Evolutionary conservation across 2,888 invertebrate genomes (phyloP), one percentile per base, ranked within the genome.

Genomic region (Patella ulyssiponensis): DNA sequence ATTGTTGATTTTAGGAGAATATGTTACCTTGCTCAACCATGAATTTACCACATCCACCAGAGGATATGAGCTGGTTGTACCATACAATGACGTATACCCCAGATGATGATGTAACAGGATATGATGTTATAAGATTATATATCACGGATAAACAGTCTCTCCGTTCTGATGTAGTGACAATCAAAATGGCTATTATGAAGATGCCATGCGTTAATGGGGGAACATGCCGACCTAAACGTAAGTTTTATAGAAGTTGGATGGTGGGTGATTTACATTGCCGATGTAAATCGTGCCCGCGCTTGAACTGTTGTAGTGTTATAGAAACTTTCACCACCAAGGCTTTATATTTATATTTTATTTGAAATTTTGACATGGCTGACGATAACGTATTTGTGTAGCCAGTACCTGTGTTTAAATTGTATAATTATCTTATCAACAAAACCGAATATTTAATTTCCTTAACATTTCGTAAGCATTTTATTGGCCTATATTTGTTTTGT

Each of bases 181-280:
- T 83, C 27, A 79, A 23, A 14, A 27, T 82, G 20, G 79, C 77
- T 20, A 72, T 82, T 14, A 77, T 82, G 80, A 74, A 78, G 51
- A 77, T 74, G 15, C 79, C 77, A n/a, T 83, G 83, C 56, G 44
- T 75, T 69, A 75, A 82, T 76, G 80, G 79, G 11, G 80, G 75
- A 64, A 12, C 58, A 44, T 83, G 83, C 20, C n/a, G 51, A 64
- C 64, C 64, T 20, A 64, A 64, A 64, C 23, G 64, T 64, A 64
- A 64, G 64, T 64, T 64, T 64, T 27, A 27, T 27, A 27, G 27
- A 27, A 27, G 27, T 27, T 1, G 27, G 27, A 27, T 27, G 27
- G 2, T 27, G 27, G 27, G 27, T 27, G 27, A 27, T 27, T 27
- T 27, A 27, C 27, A 27, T 27, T 3, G 3, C 2, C 27, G 27